Base-by-base conservation (phyloP, 2,797 vertebrate species). In the Enteromius paludinosus region DNA sequence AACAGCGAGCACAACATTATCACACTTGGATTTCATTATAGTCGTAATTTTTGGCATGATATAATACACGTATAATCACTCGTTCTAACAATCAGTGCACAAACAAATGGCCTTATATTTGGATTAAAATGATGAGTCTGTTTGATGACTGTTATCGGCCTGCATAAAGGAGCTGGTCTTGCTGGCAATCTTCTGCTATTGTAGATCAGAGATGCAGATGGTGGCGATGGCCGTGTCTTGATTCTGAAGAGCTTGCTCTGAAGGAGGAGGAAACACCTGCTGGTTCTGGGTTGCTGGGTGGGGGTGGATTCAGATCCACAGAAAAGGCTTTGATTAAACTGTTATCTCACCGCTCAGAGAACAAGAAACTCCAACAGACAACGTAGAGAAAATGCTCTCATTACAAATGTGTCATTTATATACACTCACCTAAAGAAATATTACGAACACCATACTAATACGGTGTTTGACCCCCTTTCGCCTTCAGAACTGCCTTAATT, bases 181-280 rank as follows among this genome's bases (percentile, higher is more conserved):
- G 64, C 70, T 73, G 56, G 35, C 65, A 56, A 62, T 79, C 65
- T 45, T 64, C 79, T 72, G 41, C 30, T 25, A 65, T 82, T 69
- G 77, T 69, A 56, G 70, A 74, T 74, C 80, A 70, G 82, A 79
- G 76, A 25, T 30, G 20, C 56, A 71, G 71, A 86, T 86, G 79
- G 85, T 79, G 66, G 47, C 74, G 81, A 72, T 77, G 73, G 82
- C 45, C 41, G 20, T 45, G 43, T 9, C 75, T 83, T 59, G 72
- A 79, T 78, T 59, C 25, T 56, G 52, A 25, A 81, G 76, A 23
- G 66, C 2, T 15, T 74, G 41, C 54, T 78, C 79, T 73, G 47
- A 43, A 85, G 68, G 75, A 86, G 73, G 20, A 85, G 80, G 76
- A 78, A 84, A 68, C 84, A 83, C 78, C 87, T 88, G 87, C 87